Evolutionary conservation across 2,113 vertebrate species (phyloP), one percentile per base, ranked within the genome.

Genomic region (Alethe castanea): DNA sequence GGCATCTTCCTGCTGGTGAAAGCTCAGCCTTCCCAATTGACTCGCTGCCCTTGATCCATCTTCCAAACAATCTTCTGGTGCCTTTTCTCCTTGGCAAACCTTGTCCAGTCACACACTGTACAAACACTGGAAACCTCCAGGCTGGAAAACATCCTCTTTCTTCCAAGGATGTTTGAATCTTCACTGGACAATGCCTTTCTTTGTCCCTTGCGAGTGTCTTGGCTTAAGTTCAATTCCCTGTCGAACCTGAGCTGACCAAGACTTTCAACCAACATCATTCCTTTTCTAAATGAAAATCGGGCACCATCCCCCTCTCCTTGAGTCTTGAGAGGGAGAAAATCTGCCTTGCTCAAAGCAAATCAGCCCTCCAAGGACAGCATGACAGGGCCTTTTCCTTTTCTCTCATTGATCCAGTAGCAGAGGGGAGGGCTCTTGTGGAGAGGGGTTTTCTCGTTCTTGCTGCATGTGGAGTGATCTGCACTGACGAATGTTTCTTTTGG

Each of bases 381-480:
- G 67, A 62, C 91, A 91, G 92, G 92, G 91, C 85, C 62, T 69
- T 92, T 87, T 94, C 84, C 62, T 69, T 92, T 87, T 94, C 84
- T 65, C 14, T 42, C 83, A 38, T 9, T 93, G 95, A 95, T 86
- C 94, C 90, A 88, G 47, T 88, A 80, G 81, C 62, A 96, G 91
- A 95, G 93, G 96, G 96, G 90, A 89, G 88, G 96, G 91, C 95
- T 95, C 95, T 94, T 92, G 82, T 94, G 83, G 86, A 96, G 91
- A 96, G 94, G 90, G 72, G 70, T 94, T 95, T 95, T 97, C 92
- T 97, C 96, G 84, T 92, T 93, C 77, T 86, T 95, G 94, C 96
- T 97, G 97, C 97, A 97, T 97, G 97, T 96, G 96, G 92, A 95
- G 93, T 94, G 91, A 96, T 93, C 91, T 96, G 96, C 92, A 94